phyloP scores from a whole-genome alignment of 2,797 vertebrate genomes.

The Brachyalestes nurse region DNA sequence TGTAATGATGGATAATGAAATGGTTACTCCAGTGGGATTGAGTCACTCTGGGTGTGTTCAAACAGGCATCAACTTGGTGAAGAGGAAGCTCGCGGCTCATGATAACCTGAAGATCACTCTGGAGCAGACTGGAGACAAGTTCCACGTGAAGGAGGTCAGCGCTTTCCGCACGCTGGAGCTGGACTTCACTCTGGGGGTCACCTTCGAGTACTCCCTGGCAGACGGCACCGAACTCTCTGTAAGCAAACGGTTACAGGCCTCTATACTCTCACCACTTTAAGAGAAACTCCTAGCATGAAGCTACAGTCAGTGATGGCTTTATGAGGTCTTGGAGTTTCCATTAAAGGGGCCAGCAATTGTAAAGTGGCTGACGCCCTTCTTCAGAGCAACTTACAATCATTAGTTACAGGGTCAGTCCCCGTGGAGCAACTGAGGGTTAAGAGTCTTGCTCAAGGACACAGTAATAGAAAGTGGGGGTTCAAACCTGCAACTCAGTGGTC shows the following conservation, averaged over 20 bases:
- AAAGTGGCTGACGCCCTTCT: neutral
- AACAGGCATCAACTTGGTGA: constrained; percentile 87
- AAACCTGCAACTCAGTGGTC: too few relatives aligned
- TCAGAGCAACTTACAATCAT: too few relatives aligned
- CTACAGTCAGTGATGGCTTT: neutral
- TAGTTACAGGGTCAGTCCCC: too few relatives aligned
- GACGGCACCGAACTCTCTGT: constrained; percentile 91
- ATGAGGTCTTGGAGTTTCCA: neutral
- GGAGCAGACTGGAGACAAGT: constrained; percentile 85
- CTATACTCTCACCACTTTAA: neutral
- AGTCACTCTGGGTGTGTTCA: neutral
- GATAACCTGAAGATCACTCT: constrained; percentile 91
- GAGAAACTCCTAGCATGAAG: neutral
- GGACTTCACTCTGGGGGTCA: constrained; percentile 86
- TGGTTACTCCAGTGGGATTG: neutral
- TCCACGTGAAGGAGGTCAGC: constrained; percentile 88
- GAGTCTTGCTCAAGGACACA: too few relatives aligned
- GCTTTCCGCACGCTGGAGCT: constrained; percentile 86
- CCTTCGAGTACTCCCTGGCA: constrained; percentile 87
- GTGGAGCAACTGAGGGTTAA: too few relatives aligned
- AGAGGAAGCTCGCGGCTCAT: constrained; percentile 91
- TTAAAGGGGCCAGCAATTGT: neutral
- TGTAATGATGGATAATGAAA: too few relatives aligned
- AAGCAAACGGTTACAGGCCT: constrained; percentile 22
- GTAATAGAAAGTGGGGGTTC: too few relatives aligned